Evolutionary conservation across 2,797 vertebrate genomes (phyloP).

Genomic region (Leptoclinus maculatus): DNA sequence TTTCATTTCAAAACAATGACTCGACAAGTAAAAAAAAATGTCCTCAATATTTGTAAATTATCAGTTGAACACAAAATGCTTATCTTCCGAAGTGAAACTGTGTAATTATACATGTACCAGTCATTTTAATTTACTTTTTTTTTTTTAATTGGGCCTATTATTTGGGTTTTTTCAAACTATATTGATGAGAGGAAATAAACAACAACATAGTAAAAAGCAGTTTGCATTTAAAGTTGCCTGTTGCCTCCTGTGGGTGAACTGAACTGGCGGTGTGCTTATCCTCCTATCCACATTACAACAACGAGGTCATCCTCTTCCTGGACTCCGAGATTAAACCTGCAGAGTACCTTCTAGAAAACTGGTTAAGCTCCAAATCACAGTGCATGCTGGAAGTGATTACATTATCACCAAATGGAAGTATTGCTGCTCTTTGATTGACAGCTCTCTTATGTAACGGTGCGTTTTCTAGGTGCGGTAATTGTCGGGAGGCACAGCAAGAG

Average conservation of each 20-base stretch:
- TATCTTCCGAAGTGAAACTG: background rate
- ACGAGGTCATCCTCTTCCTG: conserved; percentile 34
- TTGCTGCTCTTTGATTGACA: conserved; percentile 31
- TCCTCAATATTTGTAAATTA: background rate
- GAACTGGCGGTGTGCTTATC: conserved; percentile 15
- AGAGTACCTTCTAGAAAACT: conserved; percentile 40
- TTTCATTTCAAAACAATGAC: background rate
- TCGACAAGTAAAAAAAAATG: no score
- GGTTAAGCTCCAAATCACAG: conserved; percentile 39
- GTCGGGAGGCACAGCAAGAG: conserved; percentile 5
- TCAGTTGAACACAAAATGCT: no score
- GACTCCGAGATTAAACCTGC: conserved; percentile 45
- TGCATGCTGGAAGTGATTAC: conserved; percentile 45
- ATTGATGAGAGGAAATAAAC: background rate
- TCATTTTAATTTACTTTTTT: background rate
- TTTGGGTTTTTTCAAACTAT: background rate
- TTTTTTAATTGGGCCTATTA: background rate
- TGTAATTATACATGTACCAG: background rate
- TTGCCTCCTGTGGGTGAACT: background rate
- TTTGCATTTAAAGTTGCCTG: background rate
- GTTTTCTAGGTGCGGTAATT: conserved; percentile 35
- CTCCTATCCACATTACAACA: conserved; percentile 20
- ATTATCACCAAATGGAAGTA: conserved; percentile 42
- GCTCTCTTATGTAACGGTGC: conserved; percentile 42
- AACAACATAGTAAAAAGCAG: background rate